A percentile compares a stretch with the other conserved stretches of the same genome.
Evolutionary conservation across 2,113 vertebrate genomes (phyloP).

Genomic region (Epinephelus lanceolatus): DNA sequence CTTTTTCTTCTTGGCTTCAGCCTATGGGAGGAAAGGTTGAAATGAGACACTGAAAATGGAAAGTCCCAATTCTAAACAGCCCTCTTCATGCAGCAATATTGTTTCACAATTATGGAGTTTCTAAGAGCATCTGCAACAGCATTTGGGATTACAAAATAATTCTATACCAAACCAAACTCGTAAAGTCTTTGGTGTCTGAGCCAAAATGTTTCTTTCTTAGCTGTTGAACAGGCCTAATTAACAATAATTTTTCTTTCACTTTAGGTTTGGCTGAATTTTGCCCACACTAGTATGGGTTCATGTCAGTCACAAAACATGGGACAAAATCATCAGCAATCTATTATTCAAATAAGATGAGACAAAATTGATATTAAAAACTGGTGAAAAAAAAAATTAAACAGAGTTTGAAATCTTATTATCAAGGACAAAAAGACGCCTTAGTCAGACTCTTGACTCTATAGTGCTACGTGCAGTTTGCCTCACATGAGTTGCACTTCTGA

Average conservation of each 20-base stretch:
- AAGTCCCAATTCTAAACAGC: neutral
- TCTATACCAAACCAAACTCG: neutral
- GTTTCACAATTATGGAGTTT: constrained; percentile 30
- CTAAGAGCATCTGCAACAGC: neutral
- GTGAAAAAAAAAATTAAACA: no score
- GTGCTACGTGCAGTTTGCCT: neutral
- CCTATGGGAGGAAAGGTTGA: constrained; percentile 75
- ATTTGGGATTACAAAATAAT: neutral
- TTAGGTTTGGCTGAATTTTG: neutral
- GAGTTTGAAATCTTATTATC: no score
- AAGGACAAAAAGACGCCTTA: neutral
- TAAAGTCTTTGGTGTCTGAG: neutral
- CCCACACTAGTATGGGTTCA: neutral
- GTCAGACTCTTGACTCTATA: neutral
- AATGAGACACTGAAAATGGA: constrained; percentile 3
- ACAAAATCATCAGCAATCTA: no score
- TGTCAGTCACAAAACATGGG: no score
- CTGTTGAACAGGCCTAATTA: neutral
- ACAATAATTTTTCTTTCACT: neutral
- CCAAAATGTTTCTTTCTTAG: neutral
- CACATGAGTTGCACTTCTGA: neutral
- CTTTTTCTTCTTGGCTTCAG: constrained; percentile 93
- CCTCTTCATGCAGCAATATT: neutral
- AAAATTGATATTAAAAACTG: no score
- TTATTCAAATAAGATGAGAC: no score